Percentiles rank a stretch among this genome's conserved stretches.
These are phyloP conservation scores for Leptonema lineaticorne DNA, from an alignment of 1,140 invertebrate species.

Conservation along the genomic window DNA sequence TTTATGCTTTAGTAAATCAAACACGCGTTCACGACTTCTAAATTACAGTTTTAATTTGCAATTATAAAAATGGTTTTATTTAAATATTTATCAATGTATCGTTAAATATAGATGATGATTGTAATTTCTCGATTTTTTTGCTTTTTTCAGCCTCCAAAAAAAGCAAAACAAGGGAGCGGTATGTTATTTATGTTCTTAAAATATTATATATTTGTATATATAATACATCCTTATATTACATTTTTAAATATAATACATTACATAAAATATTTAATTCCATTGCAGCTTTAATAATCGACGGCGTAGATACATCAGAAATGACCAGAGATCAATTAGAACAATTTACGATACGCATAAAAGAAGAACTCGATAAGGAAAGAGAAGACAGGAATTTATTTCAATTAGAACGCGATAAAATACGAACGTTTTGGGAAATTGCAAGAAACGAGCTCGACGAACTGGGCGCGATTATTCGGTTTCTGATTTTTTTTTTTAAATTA, in stretches of 20 bases:
- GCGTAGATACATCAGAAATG: slow-evolving; percentile 90
- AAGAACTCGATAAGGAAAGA: slow-evolving; percentile 89
- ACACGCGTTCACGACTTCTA: too few relatives aligned
- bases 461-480: slow-evolving; percentile 61
- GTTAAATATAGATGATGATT: not conserved
- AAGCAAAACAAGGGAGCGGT: slow-evolving; percentile 37
- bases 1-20: too few relatives aligned
- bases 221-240: not conserved
- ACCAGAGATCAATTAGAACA: slow-evolving; percentile 88
- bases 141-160: slow-evolving; percentile 40
- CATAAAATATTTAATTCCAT: not conserved
- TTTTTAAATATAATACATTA: not conserved
- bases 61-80: not conserved
- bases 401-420: slow-evolving; percentile 89
- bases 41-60: not conserved
- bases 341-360: slow-evolving; percentile 82
- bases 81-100: not conserved
- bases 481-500: too few relatives aligned
- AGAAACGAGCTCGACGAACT: slow-evolving; percentile 81
- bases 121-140: not conserved
- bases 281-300: slow-evolving; percentile 75
- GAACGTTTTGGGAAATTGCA: slow-evolving; percentile 89
- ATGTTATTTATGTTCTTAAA: not conserved
- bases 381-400: slow-evolving; percentile 96
- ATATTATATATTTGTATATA: not conserved